These are phyloP conservation scores for Ceratosolen fusciceps DNA, from an alignment of 1,140 invertebrate species.

Conservation along the genomic window DNA sequence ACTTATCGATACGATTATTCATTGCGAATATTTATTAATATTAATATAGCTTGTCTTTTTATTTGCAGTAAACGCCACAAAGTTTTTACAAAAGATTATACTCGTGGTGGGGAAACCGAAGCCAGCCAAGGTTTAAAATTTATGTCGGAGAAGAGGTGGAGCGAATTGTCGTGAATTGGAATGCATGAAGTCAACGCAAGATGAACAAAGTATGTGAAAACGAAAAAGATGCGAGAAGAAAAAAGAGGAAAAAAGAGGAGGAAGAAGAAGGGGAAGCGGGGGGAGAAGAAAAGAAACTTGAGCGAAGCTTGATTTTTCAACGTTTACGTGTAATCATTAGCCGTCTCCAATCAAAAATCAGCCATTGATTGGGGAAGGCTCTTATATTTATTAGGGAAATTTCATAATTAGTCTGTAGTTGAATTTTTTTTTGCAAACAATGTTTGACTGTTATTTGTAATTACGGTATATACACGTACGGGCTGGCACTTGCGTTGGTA, in stretches of 20 bases:
- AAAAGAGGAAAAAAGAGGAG: slow-evolving; percentile 14
- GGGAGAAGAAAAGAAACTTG: too few relatives aligned
- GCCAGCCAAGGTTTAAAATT: slow-evolving; percentile 78
- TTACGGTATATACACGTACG: background rate
- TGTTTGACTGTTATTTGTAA: slow-evolving; percentile 12
- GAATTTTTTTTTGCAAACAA: slow-evolving; percentile 39
- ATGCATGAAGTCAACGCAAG: slow-evolving; percentile 14
- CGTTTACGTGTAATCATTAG: background rate
- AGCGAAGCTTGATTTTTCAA: slow-evolving; percentile 9
- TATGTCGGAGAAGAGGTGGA: too few relatives aligned
- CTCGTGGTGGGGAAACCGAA: slow-evolving; percentile 79
- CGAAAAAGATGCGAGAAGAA: background rate
- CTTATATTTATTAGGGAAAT: background rate
- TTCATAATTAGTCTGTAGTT: background rate
- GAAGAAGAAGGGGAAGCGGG: too few relatives aligned
- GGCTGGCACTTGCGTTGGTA: background rate
- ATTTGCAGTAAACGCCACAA: slow-evolving; percentile 75
- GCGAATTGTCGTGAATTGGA: too few relatives aligned
- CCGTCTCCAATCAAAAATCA: slow-evolving; percentile 38
- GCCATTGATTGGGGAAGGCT: slow-evolving; percentile 47
- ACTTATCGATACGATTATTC: too few relatives aligned
- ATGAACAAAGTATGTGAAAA: background rate
- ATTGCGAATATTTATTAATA: too few relatives aligned
- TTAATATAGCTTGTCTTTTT: too few relatives aligned
- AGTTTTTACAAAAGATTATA: slow-evolving; percentile 77